Percentiles rank a stretch among this genome's conserved stretches.
Evolutionary conservation across 2,113 vertebrate species (phyloP).

Genomic region (Tetraodon nigroviridis): DNA sequence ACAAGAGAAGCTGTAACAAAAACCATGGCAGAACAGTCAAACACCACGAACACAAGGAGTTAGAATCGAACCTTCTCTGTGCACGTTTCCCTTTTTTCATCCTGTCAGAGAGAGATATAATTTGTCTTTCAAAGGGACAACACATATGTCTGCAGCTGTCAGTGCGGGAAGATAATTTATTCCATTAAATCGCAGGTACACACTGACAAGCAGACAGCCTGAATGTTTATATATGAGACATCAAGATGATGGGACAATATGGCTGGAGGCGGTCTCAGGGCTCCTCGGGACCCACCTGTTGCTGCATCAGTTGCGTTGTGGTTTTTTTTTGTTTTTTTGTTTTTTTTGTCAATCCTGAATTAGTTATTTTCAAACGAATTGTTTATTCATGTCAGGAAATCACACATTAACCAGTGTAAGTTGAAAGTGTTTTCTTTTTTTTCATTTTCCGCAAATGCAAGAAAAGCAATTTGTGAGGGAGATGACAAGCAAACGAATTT

Average conservation of each 20-base stretch:
- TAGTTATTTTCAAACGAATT: background rate
- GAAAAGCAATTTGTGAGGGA: too few species aligned
- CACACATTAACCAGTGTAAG: too few species aligned
- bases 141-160: conserved; percentile 39
- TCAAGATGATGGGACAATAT: conserved; percentile 42
- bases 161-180: conserved; percentile 42
- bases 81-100: conserved; percentile 4
- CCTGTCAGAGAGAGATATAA: conserved; percentile 30
- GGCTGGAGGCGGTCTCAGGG: conserved; percentile 32
- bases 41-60: too few species aligned
- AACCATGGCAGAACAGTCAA: too few species aligned
- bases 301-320: conserved; percentile 1
- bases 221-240: conserved; percentile 36
- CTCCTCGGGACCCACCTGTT: conserved; percentile 10
- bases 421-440: too few species aligned
- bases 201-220: conserved; percentile 42
- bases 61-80: background rate
- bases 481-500: too few species aligned
- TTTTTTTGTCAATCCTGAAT: background rate
- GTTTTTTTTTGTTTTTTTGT: too few species aligned
- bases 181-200: conserved; percentile 48
- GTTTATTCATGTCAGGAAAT: too few species aligned
- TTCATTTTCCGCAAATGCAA: too few species aligned
- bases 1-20: too few species aligned
- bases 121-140: conserved; percentile 36